Base-by-base conservation (phyloP, 1,140 invertebrate genomes). In the Drosophila orena region DNA sequence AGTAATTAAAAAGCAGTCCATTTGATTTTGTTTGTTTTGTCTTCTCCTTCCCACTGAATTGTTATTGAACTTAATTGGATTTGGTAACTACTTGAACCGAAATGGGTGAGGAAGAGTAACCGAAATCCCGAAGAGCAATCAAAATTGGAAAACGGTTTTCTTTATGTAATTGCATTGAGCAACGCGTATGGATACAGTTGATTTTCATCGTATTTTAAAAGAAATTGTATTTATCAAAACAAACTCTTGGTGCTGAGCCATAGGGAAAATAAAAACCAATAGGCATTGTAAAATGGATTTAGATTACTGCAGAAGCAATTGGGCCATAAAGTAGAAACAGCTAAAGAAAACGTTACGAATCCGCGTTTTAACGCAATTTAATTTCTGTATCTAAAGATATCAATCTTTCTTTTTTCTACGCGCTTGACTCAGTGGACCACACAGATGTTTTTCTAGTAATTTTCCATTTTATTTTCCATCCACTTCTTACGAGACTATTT, bases 21-120 rank as follows among this genome's bases (percentile, higher is more conserved):
- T 77, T 69, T 77, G 74, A 77, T 77, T 78, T 71, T 35, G 17
- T 69, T 68, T 46, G 42, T 56, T 24, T 52, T 35, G 1, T 62
- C 8, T n/a, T 42, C 60, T 34, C 40, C 22, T 53, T 38, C 34
- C 34, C 17, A 43, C 73, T 11, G 53, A 64, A 60, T 60, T 80
- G 72, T 66, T 85, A 77, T 80, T 88, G 70, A 88, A 69, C 69
- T 69, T 83, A 86, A 86, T 89, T 88, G 79, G 76, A 79, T 86
- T 85, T 52, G 56, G 38, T 37, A 52, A 61, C 74, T 71, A 76
- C 75, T 71, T 55, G 35, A 24, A 46, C 49, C 34, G 35, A 38
- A 38, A 70, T 37, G 43, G 35, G n/a, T 17, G n/a, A 47, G 46
- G 59, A 34, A 61, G 43, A 54, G 40, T 22, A 30, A 65, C 15